Evolutionary conservation across 1,140 invertebrate genomes (phyloP).

Genomic region (Cotesia vestalis): DNA sequence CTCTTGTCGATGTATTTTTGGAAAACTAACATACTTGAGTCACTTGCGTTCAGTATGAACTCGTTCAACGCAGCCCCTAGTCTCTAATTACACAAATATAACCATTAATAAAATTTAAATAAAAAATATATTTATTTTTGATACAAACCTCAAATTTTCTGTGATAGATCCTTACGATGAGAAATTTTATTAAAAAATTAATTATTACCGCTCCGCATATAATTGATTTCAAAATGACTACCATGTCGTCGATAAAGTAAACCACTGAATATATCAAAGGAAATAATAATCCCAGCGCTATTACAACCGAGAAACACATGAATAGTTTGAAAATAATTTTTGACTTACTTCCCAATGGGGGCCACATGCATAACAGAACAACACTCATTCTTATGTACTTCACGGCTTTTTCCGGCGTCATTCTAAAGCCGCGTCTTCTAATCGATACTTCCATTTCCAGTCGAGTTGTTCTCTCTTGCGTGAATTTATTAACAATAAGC

Average conservation of each 20-base stretch:
- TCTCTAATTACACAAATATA: not conserved
- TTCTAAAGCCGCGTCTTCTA: too few relatives aligned
- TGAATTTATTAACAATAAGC: too few relatives aligned
- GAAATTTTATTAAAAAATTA: constrained; percentile 10
- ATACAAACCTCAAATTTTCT: not conserved
- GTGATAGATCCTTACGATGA: not conserved
- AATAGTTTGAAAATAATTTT: too few relatives aligned
- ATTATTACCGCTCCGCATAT: not conserved
- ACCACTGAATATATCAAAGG: not conserved
- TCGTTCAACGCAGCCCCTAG: not conserved
- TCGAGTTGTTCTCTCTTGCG: too few relatives aligned
- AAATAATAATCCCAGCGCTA: not conserved
- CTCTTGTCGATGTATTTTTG: constrained; percentile 24
- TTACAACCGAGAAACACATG: not conserved
- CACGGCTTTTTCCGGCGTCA: too few relatives aligned
- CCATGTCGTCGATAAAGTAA: not conserved
- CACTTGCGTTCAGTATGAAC: not conserved
- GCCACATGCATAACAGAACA: too few relatives aligned
- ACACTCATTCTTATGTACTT: too few relatives aligned
- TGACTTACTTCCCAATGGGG: not conserved
- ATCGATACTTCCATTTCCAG: too few relatives aligned
- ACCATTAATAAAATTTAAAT: not conserved
- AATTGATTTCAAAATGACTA: not conserved
- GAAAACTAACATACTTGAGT: not conserved
- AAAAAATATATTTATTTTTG: too few relatives aligned